Percentiles rank a stretch among this genome's conserved stretches.
Conservation (phyloP, 2,797 vertebrate genomes). For the Tragopan temminckii region DNA sequence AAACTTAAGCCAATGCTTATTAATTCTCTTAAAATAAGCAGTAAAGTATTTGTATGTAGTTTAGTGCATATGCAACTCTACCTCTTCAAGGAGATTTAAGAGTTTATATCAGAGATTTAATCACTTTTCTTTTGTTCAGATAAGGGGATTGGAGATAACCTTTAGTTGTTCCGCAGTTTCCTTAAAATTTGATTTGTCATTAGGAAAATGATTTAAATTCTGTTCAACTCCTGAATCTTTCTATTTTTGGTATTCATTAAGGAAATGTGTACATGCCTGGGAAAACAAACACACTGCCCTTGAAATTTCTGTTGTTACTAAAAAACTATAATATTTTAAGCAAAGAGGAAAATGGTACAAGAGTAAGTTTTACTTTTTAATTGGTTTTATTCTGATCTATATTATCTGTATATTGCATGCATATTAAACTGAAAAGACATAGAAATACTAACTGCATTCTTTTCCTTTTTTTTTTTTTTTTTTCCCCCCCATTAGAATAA, state of each 20-base stretch:
- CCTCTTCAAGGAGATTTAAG: constrained; percentile 2
- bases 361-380: neutral
- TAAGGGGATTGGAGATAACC: neutral
- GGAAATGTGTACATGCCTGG: neutral
- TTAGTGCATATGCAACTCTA: neutral
- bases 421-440: neutral
- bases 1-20: neutral
- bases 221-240: neutral
- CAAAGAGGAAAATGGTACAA: neutral
- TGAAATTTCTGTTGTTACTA: neutral
- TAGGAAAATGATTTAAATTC: neutral
- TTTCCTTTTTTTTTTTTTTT: neutral
- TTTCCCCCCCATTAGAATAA: neutral
- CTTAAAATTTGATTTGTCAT: constrained; percentile 27
- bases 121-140: neutral
- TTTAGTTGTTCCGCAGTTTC: neutral
- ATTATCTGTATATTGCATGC: neutral
- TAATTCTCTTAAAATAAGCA: neutral
- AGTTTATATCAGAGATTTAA: constrained; percentile 46
- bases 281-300: neutral
- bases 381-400: neutral
- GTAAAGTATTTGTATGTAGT: neutral
- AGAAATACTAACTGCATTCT: neutral
- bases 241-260: neutral
- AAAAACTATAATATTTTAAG: neutral